Evolutionary conservation across 2,113 vertebrate genomes (phyloP), one percentile per base, ranked within the genome.

Genomic region (Cephalopterus ornatus): DNA sequence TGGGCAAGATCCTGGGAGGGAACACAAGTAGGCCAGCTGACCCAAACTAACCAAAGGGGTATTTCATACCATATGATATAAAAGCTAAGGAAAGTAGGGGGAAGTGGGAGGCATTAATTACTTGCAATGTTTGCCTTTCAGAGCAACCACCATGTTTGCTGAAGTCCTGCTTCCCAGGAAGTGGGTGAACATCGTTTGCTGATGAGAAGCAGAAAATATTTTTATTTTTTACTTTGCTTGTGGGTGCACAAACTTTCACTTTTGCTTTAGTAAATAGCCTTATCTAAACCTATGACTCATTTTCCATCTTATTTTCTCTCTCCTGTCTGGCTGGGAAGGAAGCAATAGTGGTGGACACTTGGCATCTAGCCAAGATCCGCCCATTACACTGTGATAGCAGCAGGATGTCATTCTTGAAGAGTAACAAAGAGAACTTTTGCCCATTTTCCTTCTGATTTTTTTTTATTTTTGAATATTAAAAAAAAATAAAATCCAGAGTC

Each of bases 141-240:
- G 10, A 52, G 12, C 9, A 39, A 39, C 1, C 0, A 4, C 44
- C 33, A 3, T 0, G 0, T 28, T 37, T 50, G 33, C 37, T 67
- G 33, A 9, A 52, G 27, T 12, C 13, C 37, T 8, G 7, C 46
- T 67, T 59, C 28, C 44, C 1, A 1, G 39, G 39, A n/a, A 67
- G 33, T 17, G 66, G 8, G 5, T 24, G 12, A 59, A 52, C 11
- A 52, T n/a, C 27, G 2, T 7, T n/a, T 4, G 12, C 10, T 67
- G 8, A 30, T 30, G 28, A 33, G 8, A 53, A 39, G 13, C 8
- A 68, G 16, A 39, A 6, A 39, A 61, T 46, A 5, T 23, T 8
- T 67, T 33, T 42, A 41, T 20, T 39, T 16, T 3, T 42, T 5
- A 39, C 10, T 26, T 46, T 67, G 19, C 20, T 65, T 32, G 28